Evolutionary conservation across 2,797 vertebrate species (phyloP).

Genomic region (Oreochromis grahami): DNA sequence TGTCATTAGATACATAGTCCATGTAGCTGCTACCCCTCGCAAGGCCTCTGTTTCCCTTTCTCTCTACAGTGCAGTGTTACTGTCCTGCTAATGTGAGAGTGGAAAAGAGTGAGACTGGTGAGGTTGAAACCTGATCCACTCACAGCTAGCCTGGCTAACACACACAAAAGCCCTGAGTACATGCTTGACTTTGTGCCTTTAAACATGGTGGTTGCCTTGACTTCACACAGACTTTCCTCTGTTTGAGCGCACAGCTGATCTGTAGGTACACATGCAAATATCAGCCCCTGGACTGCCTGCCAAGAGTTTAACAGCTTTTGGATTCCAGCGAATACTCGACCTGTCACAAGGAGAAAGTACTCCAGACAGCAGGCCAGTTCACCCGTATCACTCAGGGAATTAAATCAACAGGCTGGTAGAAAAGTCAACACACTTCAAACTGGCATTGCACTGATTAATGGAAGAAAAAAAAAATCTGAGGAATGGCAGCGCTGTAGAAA

Average conservation of each 20-base stretch:
- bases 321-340: conserved; percentile 24
- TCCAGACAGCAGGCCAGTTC: conserved; percentile 7
- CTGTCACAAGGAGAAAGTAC: conserved; percentile 7
- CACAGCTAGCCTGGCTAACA: conserved; percentile 22
- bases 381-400: not conserved
- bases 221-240: not conserved
- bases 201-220: not conserved
- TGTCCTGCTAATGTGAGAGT: conserved; percentile 52
- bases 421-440: not conserved
- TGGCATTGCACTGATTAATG: conserved; percentile 37
- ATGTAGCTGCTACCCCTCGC: conserved; percentile 25
- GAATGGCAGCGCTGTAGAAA: conserved; percentile 39
- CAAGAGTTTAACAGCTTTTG: conserved; percentile 37
- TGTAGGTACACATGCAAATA: not conserved
- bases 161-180: conserved; percentile 11
- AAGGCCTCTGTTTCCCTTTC: conserved; percentile 39
- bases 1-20: not conserved
- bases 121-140: conserved; percentile 60
- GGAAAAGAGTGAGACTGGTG: conserved; percentile 41
- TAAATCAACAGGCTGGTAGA: not conserved
- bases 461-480: not conserved
- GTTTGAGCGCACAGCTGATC: not conserved
- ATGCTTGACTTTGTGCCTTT: not conserved
- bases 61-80: conserved; percentile 19
- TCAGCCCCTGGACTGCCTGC: not conserved